A percentile compares a stretch with the other conserved stretches of the same genome.
phyloP scores from a whole-genome alignment of 2,113 vertebrate genomes.

The Hippoglossus stenolepis region DNA sequence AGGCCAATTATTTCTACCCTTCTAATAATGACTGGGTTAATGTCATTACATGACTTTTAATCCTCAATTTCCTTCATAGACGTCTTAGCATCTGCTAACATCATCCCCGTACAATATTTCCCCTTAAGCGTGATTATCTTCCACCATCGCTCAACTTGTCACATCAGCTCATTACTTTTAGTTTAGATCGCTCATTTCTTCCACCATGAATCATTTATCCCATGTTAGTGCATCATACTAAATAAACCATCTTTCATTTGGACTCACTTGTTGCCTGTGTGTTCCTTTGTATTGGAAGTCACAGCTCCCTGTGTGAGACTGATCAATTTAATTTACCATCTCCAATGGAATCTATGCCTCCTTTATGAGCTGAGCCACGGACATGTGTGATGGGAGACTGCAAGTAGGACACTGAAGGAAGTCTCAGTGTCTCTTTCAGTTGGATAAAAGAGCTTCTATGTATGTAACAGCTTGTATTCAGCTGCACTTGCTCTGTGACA shows the following conservation, averaged over 20 bases:
- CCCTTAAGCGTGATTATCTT: background rate
- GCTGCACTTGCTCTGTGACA: constrained; percentile 20
- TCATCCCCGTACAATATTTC: background rate
- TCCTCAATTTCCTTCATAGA: background rate
- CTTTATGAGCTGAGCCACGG: constrained; percentile 5
- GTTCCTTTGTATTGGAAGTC: background rate
- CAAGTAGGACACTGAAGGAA: constrained; percentile 24
- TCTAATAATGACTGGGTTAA: constrained; percentile 1
- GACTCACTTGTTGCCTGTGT: background rate
- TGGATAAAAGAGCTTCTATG: constrained; percentile 14
- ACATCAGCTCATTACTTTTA: background rate
- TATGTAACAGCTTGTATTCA: background rate
- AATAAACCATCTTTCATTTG: background rate
- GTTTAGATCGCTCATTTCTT: background rate
- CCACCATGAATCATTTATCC: background rate
- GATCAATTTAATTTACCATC: background rate
- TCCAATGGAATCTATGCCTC: background rate
- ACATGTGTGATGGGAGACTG: constrained; percentile 10
- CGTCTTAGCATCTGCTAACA: too few species aligned
- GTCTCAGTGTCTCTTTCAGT: constrained; percentile 13
- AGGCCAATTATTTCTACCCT: background rate
- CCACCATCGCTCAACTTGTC: background rate
- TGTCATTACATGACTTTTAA: constrained; percentile 4
- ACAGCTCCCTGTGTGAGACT: background rate
- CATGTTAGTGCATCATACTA: background rate